Evolutionary conservation across 2,797 vertebrate genomes (phyloP).

Genomic region (Nannoperca australis): DNA sequence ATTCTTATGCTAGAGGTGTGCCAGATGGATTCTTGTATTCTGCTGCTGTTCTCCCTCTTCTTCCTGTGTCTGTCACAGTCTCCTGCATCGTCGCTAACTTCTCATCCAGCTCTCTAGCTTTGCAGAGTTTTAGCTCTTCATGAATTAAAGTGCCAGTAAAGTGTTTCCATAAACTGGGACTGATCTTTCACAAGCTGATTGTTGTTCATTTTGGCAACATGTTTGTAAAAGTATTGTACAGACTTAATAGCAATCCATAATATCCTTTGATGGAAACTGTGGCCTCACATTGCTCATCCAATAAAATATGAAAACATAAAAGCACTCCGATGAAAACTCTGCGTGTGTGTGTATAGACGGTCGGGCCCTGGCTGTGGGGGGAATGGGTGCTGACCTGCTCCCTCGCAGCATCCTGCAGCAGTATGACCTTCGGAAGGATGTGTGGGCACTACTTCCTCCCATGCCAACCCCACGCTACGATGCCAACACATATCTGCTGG

Average conservation of each 20-base stretch:
- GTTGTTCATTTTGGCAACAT: neutral
- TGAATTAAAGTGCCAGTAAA: conserved; percentile 26
- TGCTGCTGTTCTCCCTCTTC: conserved; percentile 49
- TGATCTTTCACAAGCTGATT: neutral
- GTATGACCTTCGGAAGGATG: conserved; percentile 95
- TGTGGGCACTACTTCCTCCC: conserved; percentile 94
- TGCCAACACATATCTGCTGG: conserved; percentile 90
- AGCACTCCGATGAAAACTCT: neutral
- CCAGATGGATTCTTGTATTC: conserved; percentile 56
- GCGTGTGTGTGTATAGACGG: conserved; percentile 83
- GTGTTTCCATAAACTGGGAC: conserved; percentile 22
- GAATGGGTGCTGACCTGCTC: conserved; percentile 94
- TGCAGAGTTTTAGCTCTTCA: conserved; percentile 44
- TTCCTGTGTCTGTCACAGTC: conserved; percentile 56
- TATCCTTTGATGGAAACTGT: neutral
- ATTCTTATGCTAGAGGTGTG: conserved; percentile 64
- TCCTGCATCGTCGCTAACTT: conserved; percentile 43
- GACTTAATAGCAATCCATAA: neutral
- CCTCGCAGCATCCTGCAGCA: conserved; percentile 95
- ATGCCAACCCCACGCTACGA: conserved; percentile 96
- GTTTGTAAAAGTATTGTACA: neutral
- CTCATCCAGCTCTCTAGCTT: conserved; percentile 39
- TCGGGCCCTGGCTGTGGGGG: conserved; percentile 92
- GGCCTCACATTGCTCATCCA: neutral
- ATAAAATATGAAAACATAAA: neutral